Evolutionary conservation across 2,888 invertebrate genomes (phyloP).

Genomic region (Papilio protenor): DNA sequence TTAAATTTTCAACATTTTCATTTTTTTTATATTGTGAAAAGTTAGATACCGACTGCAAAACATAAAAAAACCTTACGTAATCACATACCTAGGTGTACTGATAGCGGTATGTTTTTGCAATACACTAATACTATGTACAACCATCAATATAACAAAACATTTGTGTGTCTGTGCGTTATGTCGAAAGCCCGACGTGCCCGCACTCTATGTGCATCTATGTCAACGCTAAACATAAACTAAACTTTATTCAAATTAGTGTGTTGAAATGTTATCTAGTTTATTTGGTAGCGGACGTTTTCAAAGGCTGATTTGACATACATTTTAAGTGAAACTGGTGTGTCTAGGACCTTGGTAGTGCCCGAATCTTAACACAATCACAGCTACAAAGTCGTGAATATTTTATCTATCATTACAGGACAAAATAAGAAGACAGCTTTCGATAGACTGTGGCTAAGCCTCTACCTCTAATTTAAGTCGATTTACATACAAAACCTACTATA

Average conservation of each 20-base stretch:
- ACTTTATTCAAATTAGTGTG: slow-evolving; percentile 26
- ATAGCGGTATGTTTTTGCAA: slow-evolving; percentile 41
- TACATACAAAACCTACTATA: not conserved
- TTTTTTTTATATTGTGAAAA: not conserved
- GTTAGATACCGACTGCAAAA: not conserved
- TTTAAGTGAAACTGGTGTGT: not conserved
- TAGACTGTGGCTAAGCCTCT: not conserved
- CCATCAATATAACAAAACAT: slow-evolving; percentile 19
- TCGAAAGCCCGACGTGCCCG: slow-evolving; percentile 18
- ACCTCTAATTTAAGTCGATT: not conserved
- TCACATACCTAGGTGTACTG: slow-evolving; percentile 13
- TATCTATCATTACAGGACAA: too few species aligned
- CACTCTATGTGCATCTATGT: slow-evolving; percentile 31
- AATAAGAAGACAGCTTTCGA: not conserved
- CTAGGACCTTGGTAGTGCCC: not conserved
- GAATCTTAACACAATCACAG: not conserved
- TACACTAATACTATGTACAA: slow-evolving; percentile 18
- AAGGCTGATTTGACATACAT: not conserved
- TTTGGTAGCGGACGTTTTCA: slow-evolving; percentile 7
- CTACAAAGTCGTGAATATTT: not conserved
- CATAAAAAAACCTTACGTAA: slow-evolving; percentile 4
- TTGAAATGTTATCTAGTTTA: slow-evolving; percentile 4
- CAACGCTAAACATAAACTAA: slow-evolving; percentile 12
- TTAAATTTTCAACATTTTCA: not conserved
- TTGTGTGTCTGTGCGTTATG: slow-evolving; percentile 25